These are phyloP conservation scores for Malacoraja senta DNA, from an alignment of 2,797 vertebrate genomes.

Conservation along the genomic window DNA sequence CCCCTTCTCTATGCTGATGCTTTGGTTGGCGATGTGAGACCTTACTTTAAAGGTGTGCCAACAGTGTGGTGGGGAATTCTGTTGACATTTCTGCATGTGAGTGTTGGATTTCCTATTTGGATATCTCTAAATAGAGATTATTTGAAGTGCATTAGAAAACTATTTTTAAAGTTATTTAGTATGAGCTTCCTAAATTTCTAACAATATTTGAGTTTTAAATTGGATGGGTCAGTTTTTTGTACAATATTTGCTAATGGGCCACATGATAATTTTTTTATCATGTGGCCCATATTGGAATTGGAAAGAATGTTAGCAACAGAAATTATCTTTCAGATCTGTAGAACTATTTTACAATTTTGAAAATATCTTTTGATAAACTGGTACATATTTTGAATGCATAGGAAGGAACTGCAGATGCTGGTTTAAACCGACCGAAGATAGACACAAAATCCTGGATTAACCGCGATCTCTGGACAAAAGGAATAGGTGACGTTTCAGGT, in stretches of 20 bases:
- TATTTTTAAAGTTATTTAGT: neutral
- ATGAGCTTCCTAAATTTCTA: no score
- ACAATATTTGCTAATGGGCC: neutral
- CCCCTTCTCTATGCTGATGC: constrained; percentile 65
- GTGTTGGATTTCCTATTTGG: constrained; percentile 43
- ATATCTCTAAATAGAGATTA: neutral
- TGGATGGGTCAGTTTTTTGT: neutral
- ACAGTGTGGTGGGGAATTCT: constrained; percentile 61
- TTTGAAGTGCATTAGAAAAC: neutral
- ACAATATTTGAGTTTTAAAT: neutral
- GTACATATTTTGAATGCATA: no score
- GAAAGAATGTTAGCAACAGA: no score
- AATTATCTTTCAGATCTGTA: no score
- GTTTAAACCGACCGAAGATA: no score
- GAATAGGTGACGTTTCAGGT: no score
- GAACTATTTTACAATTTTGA: no score
- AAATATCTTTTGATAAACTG: no score
- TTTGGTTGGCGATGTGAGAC: constrained; percentile 71
- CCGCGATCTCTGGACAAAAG: no score
- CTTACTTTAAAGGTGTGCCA: constrained; percentile 69
- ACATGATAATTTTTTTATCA: neutral
- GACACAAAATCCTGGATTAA: no score
- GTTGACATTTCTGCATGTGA: constrained; percentile 75
- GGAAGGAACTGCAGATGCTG: no score
- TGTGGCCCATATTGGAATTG: no score